Evolutionary conservation across 2,888 invertebrate genomes (phyloP).

Genomic region (Diarsia brunnea): DNA sequence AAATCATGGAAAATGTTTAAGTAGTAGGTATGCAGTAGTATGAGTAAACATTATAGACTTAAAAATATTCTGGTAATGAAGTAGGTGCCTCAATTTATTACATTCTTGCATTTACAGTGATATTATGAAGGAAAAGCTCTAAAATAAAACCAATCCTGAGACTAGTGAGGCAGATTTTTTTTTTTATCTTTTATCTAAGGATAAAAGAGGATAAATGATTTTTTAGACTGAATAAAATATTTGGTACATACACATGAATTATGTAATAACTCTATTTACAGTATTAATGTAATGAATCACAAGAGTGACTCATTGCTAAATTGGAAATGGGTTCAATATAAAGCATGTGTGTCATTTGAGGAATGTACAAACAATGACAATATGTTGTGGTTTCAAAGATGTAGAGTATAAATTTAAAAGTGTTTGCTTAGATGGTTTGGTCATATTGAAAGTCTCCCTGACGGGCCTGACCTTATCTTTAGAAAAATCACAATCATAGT

Average conservation of each 20-base stretch:
- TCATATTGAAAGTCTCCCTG: background rate
- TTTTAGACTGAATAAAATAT: background rate
- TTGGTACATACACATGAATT: background rate
- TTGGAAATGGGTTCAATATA: background rate
- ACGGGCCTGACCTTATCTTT: background rate
- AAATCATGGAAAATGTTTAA: background rate
- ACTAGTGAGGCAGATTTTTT: background rate
- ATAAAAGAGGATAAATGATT: background rate
- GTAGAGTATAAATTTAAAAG: background rate
- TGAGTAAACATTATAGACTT: background rate
- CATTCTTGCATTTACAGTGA: background rate
- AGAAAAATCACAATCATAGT: background rate
- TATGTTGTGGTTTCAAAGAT: background rate
- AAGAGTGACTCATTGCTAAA: conserved; percentile 27
- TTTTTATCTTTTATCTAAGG: no score
- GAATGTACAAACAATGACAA: background rate
- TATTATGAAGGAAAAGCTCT: background rate
- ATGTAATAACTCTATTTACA: background rate
- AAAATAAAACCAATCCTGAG: background rate
- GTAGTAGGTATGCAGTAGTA: background rate
- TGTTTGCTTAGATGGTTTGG: background rate
- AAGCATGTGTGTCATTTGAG: background rate
- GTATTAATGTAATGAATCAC: conserved; percentile 35
- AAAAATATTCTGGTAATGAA: background rate
- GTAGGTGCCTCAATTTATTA: background rate